Evolutionary conservation across 2,113 vertebrate species (phyloP).

Genomic region (Cyrtonyx montezumae): DNA sequence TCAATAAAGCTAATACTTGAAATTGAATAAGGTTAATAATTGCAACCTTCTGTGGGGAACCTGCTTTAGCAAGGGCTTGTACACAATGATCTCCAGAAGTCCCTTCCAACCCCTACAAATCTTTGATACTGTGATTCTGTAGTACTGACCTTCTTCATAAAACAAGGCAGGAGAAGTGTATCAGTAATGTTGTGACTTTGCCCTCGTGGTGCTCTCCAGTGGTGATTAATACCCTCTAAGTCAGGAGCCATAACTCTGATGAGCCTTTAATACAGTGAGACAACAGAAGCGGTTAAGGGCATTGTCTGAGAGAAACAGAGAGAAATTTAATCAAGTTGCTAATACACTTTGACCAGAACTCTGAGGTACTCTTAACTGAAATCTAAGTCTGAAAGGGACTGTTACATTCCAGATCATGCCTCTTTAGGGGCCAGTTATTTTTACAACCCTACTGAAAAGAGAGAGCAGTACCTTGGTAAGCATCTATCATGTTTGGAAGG

Average conservation of each 20-base stretch:
- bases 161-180: background rate
- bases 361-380: constrained; percentile 30
- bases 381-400: constrained; percentile 7
- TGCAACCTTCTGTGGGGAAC: background rate
- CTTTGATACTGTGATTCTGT: background rate
- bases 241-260: constrained; percentile 34
- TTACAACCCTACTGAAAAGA: background rate
- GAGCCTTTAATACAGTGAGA: constrained; percentile 48
- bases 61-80: background rate
- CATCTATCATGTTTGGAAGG: background rate
- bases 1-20: background rate
- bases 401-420: background rate
- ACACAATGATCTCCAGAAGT: background rate
- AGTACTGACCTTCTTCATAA: background rate
- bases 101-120: background rate
- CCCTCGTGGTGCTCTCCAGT: background rate
- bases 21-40: background rate
- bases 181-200: accelerated
- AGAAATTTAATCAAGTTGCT: constrained; percentile 59
- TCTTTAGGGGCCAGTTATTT: constrained; percentile 29
- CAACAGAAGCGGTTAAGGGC: constrained; percentile 40
- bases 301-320: background rate
- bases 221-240: constrained; percentile 18
- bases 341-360: constrained; percentile 32
- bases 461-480: background rate